Evolutionary conservation across 2,113 vertebrate species (phyloP).

Genomic region (Clarias macrocephalus): DNA sequence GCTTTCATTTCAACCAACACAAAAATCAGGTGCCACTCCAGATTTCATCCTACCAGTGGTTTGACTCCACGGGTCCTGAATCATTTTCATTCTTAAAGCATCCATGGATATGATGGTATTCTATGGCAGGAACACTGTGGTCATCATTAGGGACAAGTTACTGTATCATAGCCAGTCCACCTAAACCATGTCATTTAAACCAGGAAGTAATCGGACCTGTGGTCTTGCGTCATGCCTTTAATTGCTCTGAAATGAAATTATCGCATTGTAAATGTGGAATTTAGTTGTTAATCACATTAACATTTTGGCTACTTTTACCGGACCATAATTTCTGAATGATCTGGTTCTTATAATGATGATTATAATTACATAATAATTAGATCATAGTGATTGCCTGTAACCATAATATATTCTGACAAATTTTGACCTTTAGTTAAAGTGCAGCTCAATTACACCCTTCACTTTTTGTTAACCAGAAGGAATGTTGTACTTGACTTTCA

Average conservation of each 20-base stretch:
- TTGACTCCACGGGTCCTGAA: background rate
- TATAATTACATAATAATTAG: background rate
- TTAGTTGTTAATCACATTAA: background rate
- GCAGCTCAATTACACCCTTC: background rate
- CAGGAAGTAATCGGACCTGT: background rate
- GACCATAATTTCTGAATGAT: background rate
- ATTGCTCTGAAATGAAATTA: background rate
- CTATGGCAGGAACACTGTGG: background rate
- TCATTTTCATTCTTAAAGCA: background rate
- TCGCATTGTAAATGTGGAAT: background rate
- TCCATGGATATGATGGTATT: background rate
- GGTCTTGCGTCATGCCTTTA: background rate
- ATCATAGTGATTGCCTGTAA: too few species aligned
- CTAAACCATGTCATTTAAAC: background rate
- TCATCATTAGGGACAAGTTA: background rate
- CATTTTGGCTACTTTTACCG: background rate
- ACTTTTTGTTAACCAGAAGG: background rate
- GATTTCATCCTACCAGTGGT: background rate
- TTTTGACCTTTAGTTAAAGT: slow-evolving; percentile 4
- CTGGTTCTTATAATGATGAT: background rate
- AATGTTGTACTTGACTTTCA: slow-evolving; percentile 3
- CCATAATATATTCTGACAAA: background rate
- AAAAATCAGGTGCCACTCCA: background rate
- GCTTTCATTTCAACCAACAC: background rate
- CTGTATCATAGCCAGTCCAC: background rate